Percentiles rank a stretch among this genome's conserved stretches.
Conservation (phyloP, 1,140 invertebrate species). For the Oppia nitens region DNA sequence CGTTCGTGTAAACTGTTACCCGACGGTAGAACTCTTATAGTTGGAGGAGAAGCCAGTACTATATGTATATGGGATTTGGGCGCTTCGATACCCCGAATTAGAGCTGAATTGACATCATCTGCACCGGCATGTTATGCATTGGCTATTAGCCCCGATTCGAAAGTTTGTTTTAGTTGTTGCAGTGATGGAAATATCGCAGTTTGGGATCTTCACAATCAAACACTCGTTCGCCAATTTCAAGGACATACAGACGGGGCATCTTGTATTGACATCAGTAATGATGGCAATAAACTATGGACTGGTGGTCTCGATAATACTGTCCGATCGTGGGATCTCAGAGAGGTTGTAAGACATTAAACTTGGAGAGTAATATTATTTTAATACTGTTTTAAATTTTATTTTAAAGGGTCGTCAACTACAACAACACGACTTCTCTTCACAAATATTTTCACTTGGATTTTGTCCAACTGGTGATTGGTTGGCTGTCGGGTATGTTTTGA, state of each 20-base stretch:
- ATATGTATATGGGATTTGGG: slow-evolving; percentile 77
- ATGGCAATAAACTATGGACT: slow-evolving; percentile 88
- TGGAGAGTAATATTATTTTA: too few species aligned
- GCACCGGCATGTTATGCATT: slow-evolving; percentile 94
- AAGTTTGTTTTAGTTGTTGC: slow-evolving; percentile 90
- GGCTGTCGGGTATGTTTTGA: slow-evolving; percentile 47
- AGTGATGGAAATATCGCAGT: slow-evolving; percentile 88
- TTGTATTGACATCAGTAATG: slow-evolving; percentile 90
- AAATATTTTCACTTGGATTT: slow-evolving; percentile 92
- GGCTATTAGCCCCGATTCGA: slow-evolving; percentile 90
- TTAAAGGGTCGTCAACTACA: slow-evolving; percentile 8
- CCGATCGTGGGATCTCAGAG: slow-evolving; percentile 86
- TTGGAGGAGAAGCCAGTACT: slow-evolving; percentile 88
- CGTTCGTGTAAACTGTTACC: slow-evolving; percentile 85
- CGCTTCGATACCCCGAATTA: slow-evolving; percentile 50
- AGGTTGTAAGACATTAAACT: too few species aligned
- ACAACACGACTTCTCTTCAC: slow-evolving; percentile 49
- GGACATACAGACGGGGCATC: slow-evolving; percentile 93
- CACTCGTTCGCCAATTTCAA: slow-evolving; percentile 81
- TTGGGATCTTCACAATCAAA: slow-evolving; percentile 85
- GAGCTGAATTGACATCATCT: slow-evolving; percentile 77
- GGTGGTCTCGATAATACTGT: slow-evolving; percentile 95
- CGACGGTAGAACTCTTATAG: slow-evolving; percentile 83
- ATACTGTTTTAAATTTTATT: too few species aligned
- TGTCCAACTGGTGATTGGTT: slow-evolving; percentile 95